A percentile compares a stretch with the other conserved stretches of the same genome.
Conservation (phyloP, 2,888 invertebrate species). For the Stenotaenia linearis region DNA sequence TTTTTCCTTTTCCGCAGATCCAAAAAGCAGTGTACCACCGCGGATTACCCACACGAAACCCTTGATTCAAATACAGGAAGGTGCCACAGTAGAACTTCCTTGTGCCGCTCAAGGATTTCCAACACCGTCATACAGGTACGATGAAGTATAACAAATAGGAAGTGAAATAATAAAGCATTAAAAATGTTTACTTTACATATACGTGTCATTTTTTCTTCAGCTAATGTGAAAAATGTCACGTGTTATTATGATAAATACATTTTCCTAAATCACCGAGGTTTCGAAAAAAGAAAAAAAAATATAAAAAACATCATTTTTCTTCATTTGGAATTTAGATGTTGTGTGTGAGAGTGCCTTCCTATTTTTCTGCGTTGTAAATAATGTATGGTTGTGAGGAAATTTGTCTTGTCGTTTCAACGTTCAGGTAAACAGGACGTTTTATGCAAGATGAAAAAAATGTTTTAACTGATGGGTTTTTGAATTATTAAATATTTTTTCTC, state of each 20-base stretch:
- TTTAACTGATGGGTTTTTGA: too few relatives aligned
- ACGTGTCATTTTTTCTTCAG: neutral
- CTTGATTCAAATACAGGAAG: conserved; percentile 34
- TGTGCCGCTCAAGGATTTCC: conserved; percentile 53
- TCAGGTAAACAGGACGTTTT: neutral
- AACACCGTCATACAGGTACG: conserved; percentile 45
- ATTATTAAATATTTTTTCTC: neutral
- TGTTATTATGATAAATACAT: too few relatives aligned
- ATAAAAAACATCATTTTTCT: neutral
- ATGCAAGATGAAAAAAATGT: too few relatives aligned
- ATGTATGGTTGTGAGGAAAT: neutral
- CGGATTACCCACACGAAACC: conserved; percentile 35
- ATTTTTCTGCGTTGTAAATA: neutral
- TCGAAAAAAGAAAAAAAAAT: too few relatives aligned
- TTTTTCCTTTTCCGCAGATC: conserved; percentile 30
- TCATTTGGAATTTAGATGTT: neutral
- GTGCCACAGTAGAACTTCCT: conserved; percentile 47
- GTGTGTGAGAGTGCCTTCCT: neutral
- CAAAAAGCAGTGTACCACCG: conserved; percentile 36
- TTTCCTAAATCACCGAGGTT: too few relatives aligned
- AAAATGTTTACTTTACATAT: neutral
- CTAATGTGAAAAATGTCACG: neutral
- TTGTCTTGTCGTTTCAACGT: neutral
- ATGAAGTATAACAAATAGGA: too few relatives aligned
- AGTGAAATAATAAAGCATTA: neutral